These are phyloP conservation scores for Peromyscus melanophrys DNA, from an alignment of 2,797 vertebrate genomes.

Conservation along the genomic window DNA sequence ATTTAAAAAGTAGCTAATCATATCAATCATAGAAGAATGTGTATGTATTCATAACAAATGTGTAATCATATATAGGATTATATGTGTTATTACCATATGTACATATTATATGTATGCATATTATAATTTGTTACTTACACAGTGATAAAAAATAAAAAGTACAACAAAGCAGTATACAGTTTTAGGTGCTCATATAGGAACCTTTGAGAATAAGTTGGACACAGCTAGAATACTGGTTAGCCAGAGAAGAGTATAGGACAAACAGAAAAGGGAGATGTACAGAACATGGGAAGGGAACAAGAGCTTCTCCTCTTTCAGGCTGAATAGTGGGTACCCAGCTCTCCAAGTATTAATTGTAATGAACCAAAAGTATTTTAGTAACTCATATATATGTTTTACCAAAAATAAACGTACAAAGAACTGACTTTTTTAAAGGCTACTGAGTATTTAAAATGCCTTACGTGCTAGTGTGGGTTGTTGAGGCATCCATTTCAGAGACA, in stretches of 20 bases:
- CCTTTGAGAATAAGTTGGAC: neutral
- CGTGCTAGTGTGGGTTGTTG: neutral
- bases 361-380: neutral
- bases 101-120: neutral
- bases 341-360: neutral
- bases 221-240: neutral
- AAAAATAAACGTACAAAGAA: conserved; percentile 24
- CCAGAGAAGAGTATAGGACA: neutral
- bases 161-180: neutral
- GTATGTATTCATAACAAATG: neutral
- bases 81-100: neutral
- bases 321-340: neutral
- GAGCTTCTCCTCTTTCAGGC: neutral
- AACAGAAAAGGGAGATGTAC: fast-evolving
- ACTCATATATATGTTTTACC: neutral
- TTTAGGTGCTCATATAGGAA: neutral
- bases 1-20: neutral
- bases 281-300: fast-evolving
- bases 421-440: neutral
- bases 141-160: conserved; percentile 15
- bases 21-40: neutral
- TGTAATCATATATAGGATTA: neutral
- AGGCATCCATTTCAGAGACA: neutral
- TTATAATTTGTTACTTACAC: neutral
- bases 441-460: neutral